These are phyloP conservation scores for Rousettus leschenaultii DNA, from an alignment of 2,113 vertebrate genomes.

Conservation along the genomic window DNA sequence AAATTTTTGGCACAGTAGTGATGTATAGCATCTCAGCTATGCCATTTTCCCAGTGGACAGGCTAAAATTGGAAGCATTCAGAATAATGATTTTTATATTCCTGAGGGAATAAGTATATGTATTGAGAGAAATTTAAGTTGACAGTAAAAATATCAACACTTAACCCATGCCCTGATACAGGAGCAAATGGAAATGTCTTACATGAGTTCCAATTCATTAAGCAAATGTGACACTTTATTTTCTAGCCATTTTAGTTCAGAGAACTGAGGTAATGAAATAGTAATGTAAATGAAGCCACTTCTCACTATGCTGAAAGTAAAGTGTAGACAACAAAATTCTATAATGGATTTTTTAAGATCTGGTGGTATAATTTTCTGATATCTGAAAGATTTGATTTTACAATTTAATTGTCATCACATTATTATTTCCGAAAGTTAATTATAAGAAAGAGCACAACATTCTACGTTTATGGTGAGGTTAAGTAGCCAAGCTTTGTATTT, in stretches of 20 bases:
- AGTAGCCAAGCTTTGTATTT: slow-evolving; percentile 33
- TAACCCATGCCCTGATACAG: slow-evolving; percentile 76
- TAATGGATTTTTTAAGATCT: slow-evolving; percentile 44
- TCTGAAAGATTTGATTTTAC: slow-evolving; percentile 40
- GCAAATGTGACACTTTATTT: slow-evolving; percentile 82
- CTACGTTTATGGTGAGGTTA: slow-evolving; percentile 26
- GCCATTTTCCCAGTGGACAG: slow-evolving; percentile 33
- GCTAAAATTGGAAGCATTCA: slow-evolving; percentile 57
- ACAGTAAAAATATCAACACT: slow-evolving; percentile 80
- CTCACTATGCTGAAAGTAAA: slow-evolving; percentile 39
- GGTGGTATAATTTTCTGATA: slow-evolving; percentile 41
- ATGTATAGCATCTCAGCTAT: slow-evolving; percentile 17
- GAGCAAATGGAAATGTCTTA: slow-evolving; percentile 80
- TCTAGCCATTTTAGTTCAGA: slow-evolving; percentile 73
- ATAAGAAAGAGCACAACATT: slow-evolving; percentile 15
- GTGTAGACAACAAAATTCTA: slow-evolving; percentile 46
- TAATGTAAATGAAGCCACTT: slow-evolving; percentile 73
- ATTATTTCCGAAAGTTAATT: slow-evolving; percentile 62
- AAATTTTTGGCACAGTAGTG: slow-evolving; percentile 19
- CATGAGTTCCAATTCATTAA: slow-evolving; percentile 82
- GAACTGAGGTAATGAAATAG: slow-evolving; percentile 72
- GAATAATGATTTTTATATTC: slow-evolving; percentile 67
- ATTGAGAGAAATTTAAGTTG: slow-evolving; percentile 73
- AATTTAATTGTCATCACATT: slow-evolving; percentile 32
- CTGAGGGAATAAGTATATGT: slow-evolving; percentile 50